phyloP scores from a whole-genome alignment of 2,113 vertebrate species.

The Conger conger region DNA sequence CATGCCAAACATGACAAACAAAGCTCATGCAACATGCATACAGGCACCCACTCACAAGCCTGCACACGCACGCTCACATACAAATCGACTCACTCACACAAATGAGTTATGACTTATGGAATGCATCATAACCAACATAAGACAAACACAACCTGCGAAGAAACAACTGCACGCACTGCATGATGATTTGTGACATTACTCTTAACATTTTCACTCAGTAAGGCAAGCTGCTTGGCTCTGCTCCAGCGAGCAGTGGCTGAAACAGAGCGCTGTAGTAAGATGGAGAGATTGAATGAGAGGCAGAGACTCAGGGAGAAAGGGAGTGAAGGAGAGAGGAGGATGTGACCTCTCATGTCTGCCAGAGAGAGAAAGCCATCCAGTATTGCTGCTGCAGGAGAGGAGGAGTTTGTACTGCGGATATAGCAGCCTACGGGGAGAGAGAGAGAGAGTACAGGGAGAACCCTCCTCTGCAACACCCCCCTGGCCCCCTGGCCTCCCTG shows the following conservation, averaged over 20 bases:
- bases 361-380: not conserved
- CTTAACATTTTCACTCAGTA: too few species aligned
- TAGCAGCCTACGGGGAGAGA: not conserved
- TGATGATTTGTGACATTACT: not conserved
- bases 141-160: not conserved
- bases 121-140: too few species aligned
- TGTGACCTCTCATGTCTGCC: too few species aligned
- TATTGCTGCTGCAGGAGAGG: not conserved
- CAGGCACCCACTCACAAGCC: not conserved
- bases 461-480: conserved; percentile 69
- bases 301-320: not conserved
- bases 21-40: not conserved
- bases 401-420: not conserved
- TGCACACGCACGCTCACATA: not conserved
- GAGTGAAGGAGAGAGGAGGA: not conserved
- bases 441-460: too few species aligned
- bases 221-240: too few species aligned
- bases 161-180: not conserved
- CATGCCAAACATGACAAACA: not conserved
- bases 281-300: not conserved
- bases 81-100: not conserved
- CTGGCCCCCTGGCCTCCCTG: conserved; percentile 64
- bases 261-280: not conserved
- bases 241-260: too few species aligned
- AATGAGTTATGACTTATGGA: not conserved